phyloP scores from a whole-genome alignment of 2,797 vertebrate species.

The Ctenopoma multispine region DNA sequence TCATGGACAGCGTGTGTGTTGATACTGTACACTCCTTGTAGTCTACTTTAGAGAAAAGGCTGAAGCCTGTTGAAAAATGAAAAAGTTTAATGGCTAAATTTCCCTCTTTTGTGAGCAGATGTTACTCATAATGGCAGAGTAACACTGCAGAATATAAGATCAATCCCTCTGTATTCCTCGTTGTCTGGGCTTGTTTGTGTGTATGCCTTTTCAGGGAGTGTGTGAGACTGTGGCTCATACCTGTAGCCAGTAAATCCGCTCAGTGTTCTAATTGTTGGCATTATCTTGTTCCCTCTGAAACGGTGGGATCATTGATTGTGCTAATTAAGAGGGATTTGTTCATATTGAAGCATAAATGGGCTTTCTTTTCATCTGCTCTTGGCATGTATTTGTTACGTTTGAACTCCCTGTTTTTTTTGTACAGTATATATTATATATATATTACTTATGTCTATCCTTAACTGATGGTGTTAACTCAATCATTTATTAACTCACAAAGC shows the following conservation, averaged over 20 bases:
- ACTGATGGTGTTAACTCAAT: not conserved
- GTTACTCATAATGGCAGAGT: slow-evolving; percentile 23
- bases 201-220: not conserved
- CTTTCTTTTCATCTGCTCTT: slow-evolving; percentile 25
- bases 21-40: not conserved
- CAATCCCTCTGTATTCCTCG: not conserved
- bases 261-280: slow-evolving; percentile 59
- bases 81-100: slow-evolving; percentile 15
- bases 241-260: slow-evolving; percentile 48
- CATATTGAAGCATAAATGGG: slow-evolving; percentile 40
- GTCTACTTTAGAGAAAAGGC: not conserved
- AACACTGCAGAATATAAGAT: slow-evolving; percentile 13
- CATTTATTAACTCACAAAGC: slow-evolving; percentile 12
- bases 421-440: too few relatives aligned
- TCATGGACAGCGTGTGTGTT: not conserved
- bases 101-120: not conserved
- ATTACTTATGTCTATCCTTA: not conserved
- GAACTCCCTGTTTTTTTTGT: not conserved
- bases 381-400: slow-evolving; percentile 20
- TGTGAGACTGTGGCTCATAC: slow-evolving; percentile 17
- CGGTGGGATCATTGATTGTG: slow-evolving; percentile 57
- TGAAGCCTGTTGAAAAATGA: not conserved
- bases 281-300: slow-evolving; percentile 48
- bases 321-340: slow-evolving; percentile 61
- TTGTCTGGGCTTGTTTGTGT: not conserved